Base-by-base conservation (phyloP, 2,113 vertebrate genomes). In the Campylomormyrus tamandua region DNA sequence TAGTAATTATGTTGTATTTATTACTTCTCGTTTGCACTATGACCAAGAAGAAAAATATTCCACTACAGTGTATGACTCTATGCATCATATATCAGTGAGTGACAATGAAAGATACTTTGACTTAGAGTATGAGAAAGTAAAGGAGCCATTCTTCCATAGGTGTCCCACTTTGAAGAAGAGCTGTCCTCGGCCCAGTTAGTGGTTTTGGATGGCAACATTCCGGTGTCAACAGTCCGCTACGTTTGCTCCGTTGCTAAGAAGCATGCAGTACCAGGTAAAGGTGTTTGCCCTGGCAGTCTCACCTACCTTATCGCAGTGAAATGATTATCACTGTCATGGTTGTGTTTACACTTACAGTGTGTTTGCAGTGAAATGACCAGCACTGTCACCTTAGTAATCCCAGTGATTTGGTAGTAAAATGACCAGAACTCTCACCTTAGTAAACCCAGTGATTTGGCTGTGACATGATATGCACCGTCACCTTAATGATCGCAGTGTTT, bases 131-230 rank as follows among this genome's bases (percentile, higher is more conserved):
- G 15, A 80, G 31, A 80, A 77, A 39, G 70, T 77, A 31, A 35
- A 19, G 15, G 5, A 17, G 35, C 15, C 10, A 7, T 87, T 24
- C 90, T 89, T 92, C 90, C 91, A 9, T 91, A 98, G 98, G 97
- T 98, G 89, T 97, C 96, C 46, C 94, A 93, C 92, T 98, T 97
- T 94, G 96, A 97, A 89, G 92, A 96, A 56, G 94, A 94, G 62
- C 92, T 98, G 83, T 94, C 94, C 19, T 94, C 91, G 24, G 96
- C 98, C 5, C 93, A 94, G 0, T 93, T 98, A 0, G 58, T 98
- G 88, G 97, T 97, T 93, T 92, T 98, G 0, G 98, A 98, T 91
- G 98, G 98, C 52, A 98, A 98, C 89, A 93, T 98, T 88, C 97
- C 97, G 0, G 66, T 95, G 46, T 94, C 97, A 90, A 98, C 97